phyloP scores from a whole-genome alignment of 2,888 invertebrate species.

The Dryobota labecula region DNA sequence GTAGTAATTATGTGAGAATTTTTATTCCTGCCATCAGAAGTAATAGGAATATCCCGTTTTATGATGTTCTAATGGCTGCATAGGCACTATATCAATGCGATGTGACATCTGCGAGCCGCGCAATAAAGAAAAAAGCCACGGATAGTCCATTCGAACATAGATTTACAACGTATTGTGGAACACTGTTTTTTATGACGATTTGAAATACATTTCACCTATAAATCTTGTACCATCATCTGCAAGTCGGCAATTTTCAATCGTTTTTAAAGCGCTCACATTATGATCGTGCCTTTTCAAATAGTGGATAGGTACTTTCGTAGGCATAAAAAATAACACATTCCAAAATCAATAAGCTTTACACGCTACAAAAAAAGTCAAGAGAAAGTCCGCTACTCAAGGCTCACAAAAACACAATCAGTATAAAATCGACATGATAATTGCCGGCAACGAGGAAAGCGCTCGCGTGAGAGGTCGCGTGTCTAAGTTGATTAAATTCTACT shows the following conservation, averaged over 20 bases:
- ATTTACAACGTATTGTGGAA: constrained; percentile 55
- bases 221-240: constrained; percentile 28
- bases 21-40: constrained; percentile 8
- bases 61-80: constrained; percentile 56
- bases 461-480: constrained; percentile 73
- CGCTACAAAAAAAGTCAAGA: constrained; percentile 51
- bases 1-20: not conserved
- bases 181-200: constrained; percentile 39
- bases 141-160: constrained; percentile 60
- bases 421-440: constrained; percentile 73
- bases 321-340: constrained; percentile 4
- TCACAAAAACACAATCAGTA: constrained; percentile 69
- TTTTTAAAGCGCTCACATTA: not conserved
- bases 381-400: constrained; percentile 46
- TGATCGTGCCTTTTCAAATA: not conserved
- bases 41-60: constrained; percentile 49
- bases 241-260: constrained; percentile 21
- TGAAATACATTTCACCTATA: constrained; percentile 45
- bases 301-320: not conserved
- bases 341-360: constrained; percentile 54
- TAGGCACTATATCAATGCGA: constrained; percentile 52
- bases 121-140: constrained; percentile 60
- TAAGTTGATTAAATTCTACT: constrained; percentile 74
- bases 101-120: constrained; percentile 55
- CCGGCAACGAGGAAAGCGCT: constrained; percentile 67